A percentile compares a stretch with the other conserved stretches of the same genome.
Evolutionary conservation across 2,113 vertebrate genomes (phyloP).

Genomic region (Sinocyclocheilus anophthalmus): DNA sequence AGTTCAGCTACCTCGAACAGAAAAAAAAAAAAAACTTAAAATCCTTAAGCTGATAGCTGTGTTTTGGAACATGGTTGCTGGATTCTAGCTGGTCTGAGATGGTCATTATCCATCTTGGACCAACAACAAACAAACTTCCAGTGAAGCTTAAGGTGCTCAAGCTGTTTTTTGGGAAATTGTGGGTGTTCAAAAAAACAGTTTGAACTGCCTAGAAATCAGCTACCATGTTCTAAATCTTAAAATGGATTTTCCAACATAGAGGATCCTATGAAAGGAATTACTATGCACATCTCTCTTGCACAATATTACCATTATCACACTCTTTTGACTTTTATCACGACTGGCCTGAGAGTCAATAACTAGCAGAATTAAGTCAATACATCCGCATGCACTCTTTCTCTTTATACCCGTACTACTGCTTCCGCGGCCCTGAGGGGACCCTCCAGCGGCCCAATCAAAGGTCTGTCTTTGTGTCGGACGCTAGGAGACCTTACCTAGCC

Average conservation of each 20-base stretch:
- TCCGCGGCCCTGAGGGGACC: slow-evolving; percentile 41
- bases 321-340: slow-evolving; percentile 25
- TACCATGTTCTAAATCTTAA: not conserved
- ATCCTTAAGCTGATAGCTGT: not conserved
- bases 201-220: not conserved
- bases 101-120: not conserved
- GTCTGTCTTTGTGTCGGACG: slow-evolving; percentile 26
- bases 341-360: slow-evolving; percentile 1
- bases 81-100: not conserved
- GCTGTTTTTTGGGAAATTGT: not conserved
- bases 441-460: slow-evolving; percentile 39
- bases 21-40: not conserved
- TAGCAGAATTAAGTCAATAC: not conserved
- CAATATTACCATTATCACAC: slow-evolving; percentile 1
- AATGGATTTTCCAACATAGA: not conserved
- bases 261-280: not conserved
- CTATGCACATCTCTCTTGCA: not conserved
- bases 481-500: slow-evolving; percentile 41
- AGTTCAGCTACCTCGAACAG: not conserved
- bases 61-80: not conserved
- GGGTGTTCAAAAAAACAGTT: not conserved
- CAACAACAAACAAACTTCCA: not conserved
- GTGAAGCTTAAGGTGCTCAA: not conserved
- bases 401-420: slow-evolving; percentile 5
- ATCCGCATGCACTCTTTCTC: not conserved